phyloP scores from a whole-genome alignment of 2,113 vertebrate genomes.

The Saimiri boliviensis region DNA sequence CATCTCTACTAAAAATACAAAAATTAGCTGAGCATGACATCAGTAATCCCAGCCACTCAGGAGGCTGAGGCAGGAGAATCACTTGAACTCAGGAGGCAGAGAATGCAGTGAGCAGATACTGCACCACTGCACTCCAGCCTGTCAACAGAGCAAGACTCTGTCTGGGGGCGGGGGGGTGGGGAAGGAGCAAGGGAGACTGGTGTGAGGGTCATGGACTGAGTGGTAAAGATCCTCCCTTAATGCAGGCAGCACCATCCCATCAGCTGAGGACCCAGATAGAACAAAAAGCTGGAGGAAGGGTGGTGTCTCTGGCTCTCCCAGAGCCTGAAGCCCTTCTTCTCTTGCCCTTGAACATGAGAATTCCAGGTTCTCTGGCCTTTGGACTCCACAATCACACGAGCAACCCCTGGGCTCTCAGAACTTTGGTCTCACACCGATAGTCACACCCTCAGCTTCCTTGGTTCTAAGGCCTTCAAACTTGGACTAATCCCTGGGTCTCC shows the following conservation, averaged over 20 bases:
- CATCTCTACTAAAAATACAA: too few relatives aligned
- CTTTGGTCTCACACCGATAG: neutral
- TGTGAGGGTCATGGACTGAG: neutral
- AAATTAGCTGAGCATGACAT: too few relatives aligned
- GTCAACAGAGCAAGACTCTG: too few relatives aligned
- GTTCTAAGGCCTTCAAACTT: neutral
- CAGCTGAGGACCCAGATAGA: neutral
- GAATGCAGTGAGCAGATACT: too few relatives aligned
- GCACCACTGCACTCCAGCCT: too few relatives aligned
- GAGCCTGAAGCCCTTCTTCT: neutral
- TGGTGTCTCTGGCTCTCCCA: neutral
- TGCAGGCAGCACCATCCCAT: neutral
- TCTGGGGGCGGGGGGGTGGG: too few relatives aligned
- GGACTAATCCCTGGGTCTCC: neutral
- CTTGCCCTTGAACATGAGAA: neutral
- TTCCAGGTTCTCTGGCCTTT: neutral
- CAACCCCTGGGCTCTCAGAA: neutral
- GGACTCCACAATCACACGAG: neutral
- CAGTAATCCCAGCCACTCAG: too few relatives aligned
- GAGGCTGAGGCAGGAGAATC: too few relatives aligned
- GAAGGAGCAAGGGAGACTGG: neutral
- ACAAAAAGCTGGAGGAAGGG: neutral
- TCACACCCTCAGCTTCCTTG: neutral
- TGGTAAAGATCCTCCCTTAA: neutral
- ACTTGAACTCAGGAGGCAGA: too few relatives aligned